phyloP scores from a whole-genome alignment of 1,140 invertebrate species.

The Microplitis demolitor region DNA sequence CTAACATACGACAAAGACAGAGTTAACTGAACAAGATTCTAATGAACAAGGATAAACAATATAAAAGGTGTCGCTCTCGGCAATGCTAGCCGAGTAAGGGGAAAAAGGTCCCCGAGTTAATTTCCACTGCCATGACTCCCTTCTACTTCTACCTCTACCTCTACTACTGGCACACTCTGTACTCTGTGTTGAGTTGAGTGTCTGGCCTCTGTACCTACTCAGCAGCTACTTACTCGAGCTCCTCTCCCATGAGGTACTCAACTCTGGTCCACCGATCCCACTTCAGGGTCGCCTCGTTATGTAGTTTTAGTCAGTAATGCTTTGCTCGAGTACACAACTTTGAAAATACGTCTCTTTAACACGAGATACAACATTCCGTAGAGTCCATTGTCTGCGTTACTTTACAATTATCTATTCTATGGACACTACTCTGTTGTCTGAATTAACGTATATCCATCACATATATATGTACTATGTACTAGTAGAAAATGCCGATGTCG shows the following conservation, averaged over 20 bases:
- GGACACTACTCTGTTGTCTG: too few species aligned
- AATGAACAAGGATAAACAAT: slow-evolving; percentile 15
- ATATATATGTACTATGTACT: too few species aligned
- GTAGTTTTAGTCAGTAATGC: neutral
- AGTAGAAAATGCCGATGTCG: too few species aligned
- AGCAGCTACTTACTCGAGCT: too few species aligned
- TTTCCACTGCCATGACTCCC: slow-evolving; percentile 45
- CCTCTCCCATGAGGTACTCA: neutral
- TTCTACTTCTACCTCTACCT: slow-evolving; percentile 1
- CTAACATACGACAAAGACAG: slow-evolving; percentile 42
- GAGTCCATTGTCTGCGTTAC: too few species aligned
- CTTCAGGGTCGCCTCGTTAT: slow-evolving; percentile 26
- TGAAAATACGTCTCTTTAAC: slow-evolving; percentile 19
- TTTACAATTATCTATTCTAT: too few species aligned
- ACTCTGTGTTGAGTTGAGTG: too few species aligned
- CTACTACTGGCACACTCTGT: neutral
- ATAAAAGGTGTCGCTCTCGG: slow-evolving; percentile 38
- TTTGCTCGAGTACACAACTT: slow-evolving; percentile 8
- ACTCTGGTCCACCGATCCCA: slow-evolving; percentile 9
- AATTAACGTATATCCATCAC: too few species aligned
- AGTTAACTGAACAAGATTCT: slow-evolving; percentile 22
- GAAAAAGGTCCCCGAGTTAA: slow-evolving; percentile 48
- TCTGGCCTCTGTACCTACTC: neutral
- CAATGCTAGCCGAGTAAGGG: slow-evolving; percentile 30
- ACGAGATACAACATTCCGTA: neutral